Percentiles rank a stretch among this genome's conserved stretches.
Evolutionary conservation across 2,113 vertebrate species (phyloP).

Genomic region (Seriola aureovittata): DNA sequence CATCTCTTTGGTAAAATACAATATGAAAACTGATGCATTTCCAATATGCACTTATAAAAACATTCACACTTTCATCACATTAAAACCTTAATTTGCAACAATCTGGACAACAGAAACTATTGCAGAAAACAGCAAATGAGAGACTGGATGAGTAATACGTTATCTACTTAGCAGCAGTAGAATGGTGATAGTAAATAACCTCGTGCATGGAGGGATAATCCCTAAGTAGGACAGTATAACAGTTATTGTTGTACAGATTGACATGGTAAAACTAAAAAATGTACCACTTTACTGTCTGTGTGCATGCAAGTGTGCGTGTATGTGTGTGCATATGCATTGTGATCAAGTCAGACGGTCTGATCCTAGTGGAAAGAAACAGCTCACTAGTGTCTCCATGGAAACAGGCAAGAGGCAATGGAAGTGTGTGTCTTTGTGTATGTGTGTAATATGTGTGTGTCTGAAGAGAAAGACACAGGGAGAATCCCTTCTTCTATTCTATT

Average conservation of each 20-base stretch:
- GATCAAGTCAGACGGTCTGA: constrained; percentile 63
- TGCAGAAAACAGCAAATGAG: neutral
- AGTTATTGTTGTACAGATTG: neutral
- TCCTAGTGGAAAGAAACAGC: constrained; percentile 60
- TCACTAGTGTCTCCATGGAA: constrained; percentile 76
- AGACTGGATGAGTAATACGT: neutral
- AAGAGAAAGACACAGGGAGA: constrained; percentile 16
- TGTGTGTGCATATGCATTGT: constrained; percentile 48
- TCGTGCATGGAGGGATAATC: neutral
- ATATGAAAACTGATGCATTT: neutral
- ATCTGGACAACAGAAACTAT: neutral
- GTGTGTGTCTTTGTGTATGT: constrained; percentile 31
- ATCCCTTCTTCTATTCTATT: constrained; percentile 10
- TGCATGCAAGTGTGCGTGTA: neutral
- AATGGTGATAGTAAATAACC: neutral
- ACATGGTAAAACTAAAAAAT: constrained; percentile 16
- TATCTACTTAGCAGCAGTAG: neutral
- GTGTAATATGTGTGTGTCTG: constrained; percentile 21
- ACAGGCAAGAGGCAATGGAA: constrained; percentile 64
- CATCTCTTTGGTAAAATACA: neutral
- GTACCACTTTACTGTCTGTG: constrained; percentile 19
- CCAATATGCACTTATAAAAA: neutral
- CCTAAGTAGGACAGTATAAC: neutral
- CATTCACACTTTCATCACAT: neutral
- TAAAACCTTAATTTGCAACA: neutral